Conservation (phyloP, 2,797 vertebrate genomes). For the Chrysocyon brachyurus region DNA sequence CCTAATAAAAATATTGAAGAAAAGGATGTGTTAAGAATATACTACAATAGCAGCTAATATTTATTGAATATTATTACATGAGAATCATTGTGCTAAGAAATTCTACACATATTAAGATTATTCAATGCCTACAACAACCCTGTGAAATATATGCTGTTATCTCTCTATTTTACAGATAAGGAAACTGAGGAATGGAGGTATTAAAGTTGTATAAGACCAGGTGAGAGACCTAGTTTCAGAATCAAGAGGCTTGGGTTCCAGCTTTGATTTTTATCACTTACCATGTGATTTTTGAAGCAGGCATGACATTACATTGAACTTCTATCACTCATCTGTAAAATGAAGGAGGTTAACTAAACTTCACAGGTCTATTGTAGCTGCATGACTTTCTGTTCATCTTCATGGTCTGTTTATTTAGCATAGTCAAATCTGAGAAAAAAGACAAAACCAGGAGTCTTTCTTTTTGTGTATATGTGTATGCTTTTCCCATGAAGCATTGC, state of each 20-base stretch:
- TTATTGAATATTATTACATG: not conserved
- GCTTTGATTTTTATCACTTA: not conserved
- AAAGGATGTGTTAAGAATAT: not conserved
- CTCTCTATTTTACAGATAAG: not conserved
- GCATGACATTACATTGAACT: not conserved
- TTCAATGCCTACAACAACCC: not conserved
- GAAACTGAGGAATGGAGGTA: not conserved
- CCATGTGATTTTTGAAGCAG: not conserved
- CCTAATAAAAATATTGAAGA: not conserved
- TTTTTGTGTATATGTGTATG: not conserved
- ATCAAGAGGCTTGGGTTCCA: not conserved
- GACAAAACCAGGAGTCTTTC: not conserved
- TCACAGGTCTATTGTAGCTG: not conserved
- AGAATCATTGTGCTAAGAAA: not conserved
- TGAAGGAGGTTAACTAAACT: not conserved
- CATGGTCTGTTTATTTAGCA: not conserved
- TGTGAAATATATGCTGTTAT: not conserved
- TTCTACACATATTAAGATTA: not conserved
- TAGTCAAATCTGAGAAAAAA: conserved; percentile 22
- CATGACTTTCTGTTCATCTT: not conserved
- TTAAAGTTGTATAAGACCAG: not conserved
- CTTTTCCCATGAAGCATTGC: not conserved
- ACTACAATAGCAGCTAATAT: not conserved
- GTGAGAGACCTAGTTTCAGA: not conserved
- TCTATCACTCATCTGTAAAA: not conserved